phyloP scores from a whole-genome alignment of 2,888 invertebrate genomes.

The Pyrgus malvae region DNA sequence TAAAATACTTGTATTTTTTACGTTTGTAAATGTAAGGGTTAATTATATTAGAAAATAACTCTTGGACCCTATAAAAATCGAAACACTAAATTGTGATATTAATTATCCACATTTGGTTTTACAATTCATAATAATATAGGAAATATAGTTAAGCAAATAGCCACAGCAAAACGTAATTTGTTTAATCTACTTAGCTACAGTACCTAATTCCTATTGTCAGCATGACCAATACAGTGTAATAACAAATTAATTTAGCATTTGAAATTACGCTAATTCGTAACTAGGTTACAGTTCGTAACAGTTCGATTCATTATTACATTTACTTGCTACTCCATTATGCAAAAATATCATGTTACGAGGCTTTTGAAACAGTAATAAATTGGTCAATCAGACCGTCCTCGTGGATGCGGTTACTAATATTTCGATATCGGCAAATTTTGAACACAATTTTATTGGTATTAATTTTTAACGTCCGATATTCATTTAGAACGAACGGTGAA shows the following conservation, averaged over 20 bases:
- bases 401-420: constrained; percentile 11
- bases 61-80: too few relatives aligned
- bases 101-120: too few relatives aligned
- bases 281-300: background rate
- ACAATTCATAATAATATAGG: too few relatives aligned
- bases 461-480: constrained; percentile 55
- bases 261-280: background rate
- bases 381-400: background rate
- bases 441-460: constrained; percentile 35
- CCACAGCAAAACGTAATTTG: too few relatives aligned
- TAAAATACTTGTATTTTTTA: too few relatives aligned
- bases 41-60: too few relatives aligned
- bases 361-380: constrained; percentile 3
- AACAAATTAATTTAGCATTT: background rate
- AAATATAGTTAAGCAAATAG: too few relatives aligned
- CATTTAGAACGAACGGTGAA: constrained; percentile 14
- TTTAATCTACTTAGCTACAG: too few relatives aligned
- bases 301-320: background rate
- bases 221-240: background rate
- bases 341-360: constrained; percentile 7
- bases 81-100: too few relatives aligned
- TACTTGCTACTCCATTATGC: background rate
- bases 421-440: constrained; percentile 38
- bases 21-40: too few relatives aligned
- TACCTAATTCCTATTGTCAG: too few relatives aligned